A percentile compares a stretch with the other conserved stretches of the same genome.
phyloP scores from a whole-genome alignment of 1,140 invertebrate genomes.

The Polypedilum vanderplanki region DNA sequence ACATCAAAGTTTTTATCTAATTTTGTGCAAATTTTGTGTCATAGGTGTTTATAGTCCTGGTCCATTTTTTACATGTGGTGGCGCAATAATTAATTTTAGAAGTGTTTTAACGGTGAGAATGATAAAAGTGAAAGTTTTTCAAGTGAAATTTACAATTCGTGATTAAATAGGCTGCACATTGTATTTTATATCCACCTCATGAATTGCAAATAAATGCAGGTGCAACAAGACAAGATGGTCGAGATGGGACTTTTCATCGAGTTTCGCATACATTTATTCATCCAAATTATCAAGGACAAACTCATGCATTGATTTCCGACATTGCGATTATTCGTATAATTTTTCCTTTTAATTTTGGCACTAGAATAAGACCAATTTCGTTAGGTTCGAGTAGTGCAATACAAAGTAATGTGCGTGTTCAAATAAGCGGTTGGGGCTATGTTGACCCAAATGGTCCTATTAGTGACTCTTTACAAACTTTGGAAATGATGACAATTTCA shows the following conservation, averaged over 20 bases:
- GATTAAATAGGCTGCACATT: neutral
- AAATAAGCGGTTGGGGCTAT: neutral
- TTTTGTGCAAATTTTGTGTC: too few species aligned
- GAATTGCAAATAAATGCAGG: neutral
- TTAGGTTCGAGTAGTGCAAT: neutral
- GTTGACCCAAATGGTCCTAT: neutral
- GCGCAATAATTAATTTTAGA: neutral
- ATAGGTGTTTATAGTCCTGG: neutral
- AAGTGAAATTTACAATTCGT: neutral
- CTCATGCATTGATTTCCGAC: neutral
- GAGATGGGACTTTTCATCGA: neutral
- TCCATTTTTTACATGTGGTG: neutral
- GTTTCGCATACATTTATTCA: neutral
- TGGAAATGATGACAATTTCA: neutral
- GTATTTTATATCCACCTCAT: neutral
- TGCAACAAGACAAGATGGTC: neutral
- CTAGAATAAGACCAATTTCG: neutral
- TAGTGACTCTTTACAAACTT: neutral
- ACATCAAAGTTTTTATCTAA: too few species aligned
- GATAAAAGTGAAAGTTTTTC: neutral
- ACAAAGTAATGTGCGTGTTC: neutral
- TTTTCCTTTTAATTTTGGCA: neutral
- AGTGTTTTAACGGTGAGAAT: neutral
- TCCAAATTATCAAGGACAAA: neutral
- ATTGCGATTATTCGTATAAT: neutral